Evolutionary conservation across 2,113 vertebrate genomes (phyloP).

Genomic region (Phocoena phocoena): DNA sequence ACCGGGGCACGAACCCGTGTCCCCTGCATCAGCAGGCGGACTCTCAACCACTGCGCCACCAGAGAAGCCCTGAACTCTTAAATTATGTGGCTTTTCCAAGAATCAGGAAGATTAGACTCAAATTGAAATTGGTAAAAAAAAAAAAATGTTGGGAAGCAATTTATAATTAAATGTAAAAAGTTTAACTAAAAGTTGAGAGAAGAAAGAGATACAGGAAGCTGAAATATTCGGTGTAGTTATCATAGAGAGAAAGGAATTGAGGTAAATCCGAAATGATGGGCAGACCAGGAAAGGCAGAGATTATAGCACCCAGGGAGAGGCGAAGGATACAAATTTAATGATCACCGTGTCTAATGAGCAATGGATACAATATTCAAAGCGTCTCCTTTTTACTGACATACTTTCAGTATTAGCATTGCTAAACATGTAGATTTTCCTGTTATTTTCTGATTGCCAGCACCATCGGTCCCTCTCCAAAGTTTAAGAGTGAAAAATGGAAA

Average conservation of each 20-base stretch:
- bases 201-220: background rate
- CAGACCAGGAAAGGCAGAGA: background rate
- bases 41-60: too few species aligned
- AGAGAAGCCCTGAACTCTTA: background rate
- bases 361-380: background rate
- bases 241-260: background rate
- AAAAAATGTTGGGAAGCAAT: background rate
- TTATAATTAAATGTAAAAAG: background rate
- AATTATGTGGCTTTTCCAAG: background rate
- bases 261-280: background rate
- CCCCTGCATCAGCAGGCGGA: too few species aligned
- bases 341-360: background rate
- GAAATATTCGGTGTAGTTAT: background rate
- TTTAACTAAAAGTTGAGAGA: background rate
- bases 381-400: background rate
- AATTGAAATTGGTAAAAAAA: background rate
- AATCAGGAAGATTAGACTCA: background rate
- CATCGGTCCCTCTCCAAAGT: background rate
- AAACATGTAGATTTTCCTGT: background rate
- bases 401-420: background rate
- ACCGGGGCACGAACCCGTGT: too few species aligned
- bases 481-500: slow-evolving; percentile 10
- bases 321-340: background rate
- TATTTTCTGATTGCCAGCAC: background rate
- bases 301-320: background rate